Percentiles rank a stretch among this genome's conserved stretches.
These are phyloP conservation scores for Craseonycteris thonglongyai DNA, from an alignment of 2,113 vertebrate species.

Conservation along the genomic window DNA sequence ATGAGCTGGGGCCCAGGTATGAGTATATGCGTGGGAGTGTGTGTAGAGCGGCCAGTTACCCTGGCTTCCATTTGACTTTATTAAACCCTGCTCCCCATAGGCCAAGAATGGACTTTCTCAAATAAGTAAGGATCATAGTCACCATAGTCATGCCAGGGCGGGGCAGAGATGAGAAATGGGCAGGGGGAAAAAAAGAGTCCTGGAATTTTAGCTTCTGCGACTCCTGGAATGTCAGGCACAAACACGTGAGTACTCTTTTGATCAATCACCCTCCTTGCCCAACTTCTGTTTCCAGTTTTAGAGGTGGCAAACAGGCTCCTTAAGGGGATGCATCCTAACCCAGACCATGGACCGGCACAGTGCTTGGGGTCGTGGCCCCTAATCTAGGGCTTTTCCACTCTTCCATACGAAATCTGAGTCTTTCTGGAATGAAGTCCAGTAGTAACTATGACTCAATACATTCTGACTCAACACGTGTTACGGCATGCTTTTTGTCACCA, in stretches of 20 bases:
- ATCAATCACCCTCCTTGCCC: not conserved
- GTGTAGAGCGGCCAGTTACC: not conserved
- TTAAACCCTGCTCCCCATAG: not conserved
- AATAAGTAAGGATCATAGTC: not conserved
- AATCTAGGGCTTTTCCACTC: not conserved
- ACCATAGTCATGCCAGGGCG: not conserved
- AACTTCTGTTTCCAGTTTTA: not conserved
- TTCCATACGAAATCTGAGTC: not conserved
- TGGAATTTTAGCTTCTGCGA: not conserved
- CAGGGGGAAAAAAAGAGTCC: not conserved
- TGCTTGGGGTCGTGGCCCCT: not conserved
- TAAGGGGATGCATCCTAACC: not conserved
- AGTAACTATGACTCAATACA: not conserved
- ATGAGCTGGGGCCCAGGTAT: constrained; percentile 97
- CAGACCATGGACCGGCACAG: not conserved
- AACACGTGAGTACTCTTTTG: not conserved
- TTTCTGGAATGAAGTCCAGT: not conserved
- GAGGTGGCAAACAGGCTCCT: not conserved
- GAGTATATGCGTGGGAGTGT: not conserved
- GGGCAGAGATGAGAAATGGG: not conserved
- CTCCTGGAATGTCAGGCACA: not conserved
- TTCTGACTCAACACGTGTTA: not conserved
- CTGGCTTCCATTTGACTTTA: not conserved
- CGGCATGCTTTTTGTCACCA: not conserved
- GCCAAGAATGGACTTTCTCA: not conserved